These are phyloP conservation scores for Arge pagana DNA, from an alignment of 2,888 invertebrate species.

Conservation along the genomic window DNA sequence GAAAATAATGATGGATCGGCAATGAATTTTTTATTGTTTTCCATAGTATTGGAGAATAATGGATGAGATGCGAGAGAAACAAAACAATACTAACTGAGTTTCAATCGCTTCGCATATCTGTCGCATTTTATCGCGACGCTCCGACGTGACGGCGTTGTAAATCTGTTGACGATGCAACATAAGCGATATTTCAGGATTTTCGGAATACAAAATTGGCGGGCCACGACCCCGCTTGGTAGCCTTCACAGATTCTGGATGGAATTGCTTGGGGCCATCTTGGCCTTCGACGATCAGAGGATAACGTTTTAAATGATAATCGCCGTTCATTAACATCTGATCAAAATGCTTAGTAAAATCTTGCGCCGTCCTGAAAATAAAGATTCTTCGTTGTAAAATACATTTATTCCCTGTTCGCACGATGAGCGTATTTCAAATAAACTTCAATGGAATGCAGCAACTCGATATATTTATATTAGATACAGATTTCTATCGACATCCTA, in stretches of 20 bases:
- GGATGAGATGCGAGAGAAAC: too few species aligned
- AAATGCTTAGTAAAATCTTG: conserved; percentile 48
- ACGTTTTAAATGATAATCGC: conserved; percentile 42
- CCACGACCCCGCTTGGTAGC: conserved; percentile 44
- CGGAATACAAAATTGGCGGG: conserved; percentile 44
- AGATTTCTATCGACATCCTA: too few species aligned
- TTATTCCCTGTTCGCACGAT: too few species aligned
- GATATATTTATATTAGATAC: too few species aligned
- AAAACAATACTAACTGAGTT: conserved; percentile 20
- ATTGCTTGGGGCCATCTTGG: conserved; percentile 46
- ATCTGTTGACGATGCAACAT: conserved; percentile 43
- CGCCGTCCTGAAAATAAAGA: conserved; percentile 38
- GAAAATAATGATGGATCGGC: too few species aligned
- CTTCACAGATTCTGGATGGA: conserved; percentile 50
- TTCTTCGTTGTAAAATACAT: too few species aligned
- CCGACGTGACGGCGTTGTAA: conserved; percentile 41
- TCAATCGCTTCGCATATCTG: conserved; percentile 46
- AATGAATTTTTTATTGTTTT: too few species aligned
- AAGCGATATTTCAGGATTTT: conserved; percentile 49
- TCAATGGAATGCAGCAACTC: too few species aligned
- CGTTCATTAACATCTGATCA: conserved; percentile 52
- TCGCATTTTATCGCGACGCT: conserved; percentile 48
- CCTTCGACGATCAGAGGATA: conserved; percentile 43
- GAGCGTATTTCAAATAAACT: too few species aligned
- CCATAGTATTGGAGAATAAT: too few species aligned